phyloP scores from a whole-genome alignment of 64 coral and sea anemone genomes.

The Catalaphyllia jardinei region DNA sequence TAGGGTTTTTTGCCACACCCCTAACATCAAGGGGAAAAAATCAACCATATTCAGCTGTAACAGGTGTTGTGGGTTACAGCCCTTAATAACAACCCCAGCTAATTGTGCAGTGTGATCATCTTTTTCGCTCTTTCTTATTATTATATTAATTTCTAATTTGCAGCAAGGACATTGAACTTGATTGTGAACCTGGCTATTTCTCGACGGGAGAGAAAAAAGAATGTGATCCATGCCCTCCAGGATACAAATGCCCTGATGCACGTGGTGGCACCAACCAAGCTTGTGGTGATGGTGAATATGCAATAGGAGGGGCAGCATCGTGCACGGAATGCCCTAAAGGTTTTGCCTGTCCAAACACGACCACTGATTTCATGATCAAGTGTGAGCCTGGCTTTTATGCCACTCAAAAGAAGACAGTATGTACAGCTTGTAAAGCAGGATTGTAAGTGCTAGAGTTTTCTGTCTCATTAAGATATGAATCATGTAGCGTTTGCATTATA shows the following conservation, averaged over 20 bases:
- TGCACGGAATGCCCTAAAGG: conserved; percentile 89
- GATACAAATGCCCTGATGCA: conserved; percentile 70
- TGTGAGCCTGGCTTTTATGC: conserved; percentile 79
- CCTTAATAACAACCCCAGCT: no score
- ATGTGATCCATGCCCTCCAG: conserved; percentile 83
- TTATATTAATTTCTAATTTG: background rate
- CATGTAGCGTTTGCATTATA: no score
- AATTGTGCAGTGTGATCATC: no score
- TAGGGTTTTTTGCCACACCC: no score
- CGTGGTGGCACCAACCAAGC: conserved; percentile 65
- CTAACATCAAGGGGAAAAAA: no score
- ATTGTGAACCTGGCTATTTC: conserved; percentile 76
- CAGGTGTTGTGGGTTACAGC: no score
- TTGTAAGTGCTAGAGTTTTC: conserved; percentile 71
- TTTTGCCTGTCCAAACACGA: conserved; percentile 80
- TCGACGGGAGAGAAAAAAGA: background rate
- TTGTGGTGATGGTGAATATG: conserved; percentile 76
- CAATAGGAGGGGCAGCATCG: conserved; percentile 54
- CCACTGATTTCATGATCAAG: conserved; percentile 75
- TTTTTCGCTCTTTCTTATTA: no score
- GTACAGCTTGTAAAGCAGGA: conserved; percentile 78
- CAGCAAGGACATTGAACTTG: conserved; percentile 68
- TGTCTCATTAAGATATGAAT: no score
- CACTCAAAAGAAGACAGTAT: conserved; percentile 45
- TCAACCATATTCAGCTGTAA: no score